These are phyloP conservation scores for Atrichornis clamosus DNA, from an alignment of 2,113 vertebrate genomes.

Conservation along the genomic window DNA sequence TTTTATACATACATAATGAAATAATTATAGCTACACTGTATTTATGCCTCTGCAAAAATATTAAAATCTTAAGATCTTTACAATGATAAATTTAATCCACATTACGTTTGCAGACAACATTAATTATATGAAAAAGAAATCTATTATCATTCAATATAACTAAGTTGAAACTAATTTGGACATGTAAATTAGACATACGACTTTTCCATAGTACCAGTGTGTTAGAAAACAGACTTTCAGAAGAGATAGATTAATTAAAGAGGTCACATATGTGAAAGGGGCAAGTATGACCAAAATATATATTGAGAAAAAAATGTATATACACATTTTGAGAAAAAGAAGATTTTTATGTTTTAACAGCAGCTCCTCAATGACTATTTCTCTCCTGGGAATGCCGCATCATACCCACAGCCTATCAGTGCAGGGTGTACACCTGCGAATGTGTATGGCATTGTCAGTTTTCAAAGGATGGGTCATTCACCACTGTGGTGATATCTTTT, in stretches of 20 bases:
- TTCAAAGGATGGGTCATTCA: conserved; percentile 2
- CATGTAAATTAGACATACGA: conserved; percentile 80
- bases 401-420: background rate
- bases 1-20: conserved; percentile 86
- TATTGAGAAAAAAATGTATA: background rate
- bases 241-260: conserved; percentile 66
- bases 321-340: background rate
- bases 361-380: background rate
- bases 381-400: background rate
- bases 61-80: conserved; percentile 83
- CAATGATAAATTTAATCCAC: conserved; percentile 82
- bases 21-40: conserved; percentile 82
- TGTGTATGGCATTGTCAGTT: background rate
- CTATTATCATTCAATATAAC: conserved; percentile 81
- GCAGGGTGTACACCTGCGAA: background rate
- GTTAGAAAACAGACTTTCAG: conserved; percentile 50
- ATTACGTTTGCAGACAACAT: conserved; percentile 80
- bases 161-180: conserved; percentile 84
- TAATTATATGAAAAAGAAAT: conserved; percentile 85
- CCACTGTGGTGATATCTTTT: background rate
- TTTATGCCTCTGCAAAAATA: conserved; percentile 82
- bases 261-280: conserved; percentile 51
- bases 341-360: background rate
- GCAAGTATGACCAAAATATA: background rate
- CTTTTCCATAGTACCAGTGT: conserved; percentile 55